A percentile compares a stretch with the other conserved stretches of the same genome.
Evolutionary conservation across 1,140 invertebrate genomes (phyloP).

Genomic region (Caerostris darwini): DNA sequence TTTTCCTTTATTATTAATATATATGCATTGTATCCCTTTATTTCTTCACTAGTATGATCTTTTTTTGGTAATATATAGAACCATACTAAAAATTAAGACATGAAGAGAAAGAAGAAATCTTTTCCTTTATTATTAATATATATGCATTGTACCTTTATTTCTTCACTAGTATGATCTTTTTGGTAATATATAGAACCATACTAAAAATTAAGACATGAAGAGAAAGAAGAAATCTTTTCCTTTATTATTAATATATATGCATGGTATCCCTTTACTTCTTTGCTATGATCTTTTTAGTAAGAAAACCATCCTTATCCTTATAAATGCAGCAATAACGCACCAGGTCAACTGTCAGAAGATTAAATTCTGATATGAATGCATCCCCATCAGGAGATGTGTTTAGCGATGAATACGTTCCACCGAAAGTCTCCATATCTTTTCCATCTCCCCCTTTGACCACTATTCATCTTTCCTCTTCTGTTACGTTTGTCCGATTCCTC

Average conservation of each 20-base stretch:
- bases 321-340: neutral
- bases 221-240: too few species aligned
- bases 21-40: too few species aligned
- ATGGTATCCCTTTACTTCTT: neutral
- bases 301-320: neutral
- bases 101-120: too few species aligned
- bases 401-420: neutral
- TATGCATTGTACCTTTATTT: too few species aligned
- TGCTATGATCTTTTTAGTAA: neutral
- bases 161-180: too few species aligned
- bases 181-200: too few species aligned
- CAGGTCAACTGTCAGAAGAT: neutral
- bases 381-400: constrained; percentile 22
- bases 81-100: too few species aligned
- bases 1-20: too few species aligned
- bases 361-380: constrained; percentile 16
- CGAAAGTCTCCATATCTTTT: constrained; percentile 10
- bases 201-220: too few species aligned
- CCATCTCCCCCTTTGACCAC: constrained; percentile 9
- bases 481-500: constrained; percentile 27
- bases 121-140: too few species aligned
- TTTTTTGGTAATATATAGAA: too few species aligned
- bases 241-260: neutral
- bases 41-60: too few species aligned
- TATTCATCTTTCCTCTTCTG: constrained; percentile 30